Evolutionary conservation across 2,113 vertebrate species (phyloP), one percentile per base, ranked within the genome.

Genomic region (Calypte anna): DNA sequence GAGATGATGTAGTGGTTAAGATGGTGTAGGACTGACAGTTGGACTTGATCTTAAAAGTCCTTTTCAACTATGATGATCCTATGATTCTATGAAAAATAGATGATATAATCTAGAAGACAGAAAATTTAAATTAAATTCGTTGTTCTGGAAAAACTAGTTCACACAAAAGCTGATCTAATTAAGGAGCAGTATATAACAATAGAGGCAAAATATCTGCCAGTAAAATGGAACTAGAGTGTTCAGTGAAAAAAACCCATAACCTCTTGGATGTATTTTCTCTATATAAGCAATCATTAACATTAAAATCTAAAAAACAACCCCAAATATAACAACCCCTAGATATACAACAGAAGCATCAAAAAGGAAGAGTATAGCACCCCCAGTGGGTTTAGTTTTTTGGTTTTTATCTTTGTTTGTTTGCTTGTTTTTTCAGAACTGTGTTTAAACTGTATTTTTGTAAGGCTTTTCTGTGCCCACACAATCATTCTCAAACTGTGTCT

Each of bases 261-360:
- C 18, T 14, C 40, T 57, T 82, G 24, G 22, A 38, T 59, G 33
- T 21, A 1, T 72, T 88, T 86, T 86, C 44, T 33, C 5, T 76
- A 16, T 73, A 27, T 36, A 62, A 22, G 10, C 10, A 79, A 19
- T 51, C 9, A 59, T 38, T 54, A 70, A 31, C 7, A 51, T 23
- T n/a, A 69, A 69, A 73, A 67, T 69, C 4, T 40, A 69, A 51
- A 36, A 36, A 73, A 7, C 0, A 0, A 44, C 58, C 10, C 25
- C 31, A 66, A 11, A 10, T 25, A 25, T 20, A 54, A 59, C 30
- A 16, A 0, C 0, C 1, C 7, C 6, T 12, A 40, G 40, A 12
- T 3, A 6, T 44, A 28, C 5, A 84, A 20, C 7, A 77, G 4
- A 15, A 87, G 20, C 22, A 63, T 20, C 2, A 75, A 59, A 88